These are phyloP conservation scores for Chaenogobius annularis DNA, from an alignment of 2,113 vertebrate species.

Conservation along the genomic window DNA sequence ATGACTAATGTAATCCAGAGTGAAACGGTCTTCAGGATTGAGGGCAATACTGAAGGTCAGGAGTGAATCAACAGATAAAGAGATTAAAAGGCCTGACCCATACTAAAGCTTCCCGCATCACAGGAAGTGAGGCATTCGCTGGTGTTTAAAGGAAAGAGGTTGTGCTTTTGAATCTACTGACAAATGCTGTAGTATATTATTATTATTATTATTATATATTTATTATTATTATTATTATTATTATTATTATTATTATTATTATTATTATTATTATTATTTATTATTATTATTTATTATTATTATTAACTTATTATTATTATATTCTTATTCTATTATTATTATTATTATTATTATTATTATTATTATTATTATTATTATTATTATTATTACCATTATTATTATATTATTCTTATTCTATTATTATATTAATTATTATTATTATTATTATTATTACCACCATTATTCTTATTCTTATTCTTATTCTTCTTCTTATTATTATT, in stretches of 20 bases:
- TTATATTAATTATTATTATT: too few species aligned
- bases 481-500: neutral
- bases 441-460: too few species aligned
- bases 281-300: neutral
- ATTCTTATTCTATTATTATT: neutral
- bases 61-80: conserved; percentile 42
- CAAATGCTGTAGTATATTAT: neutral
- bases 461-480: neutral
- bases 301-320: too few species aligned
- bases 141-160: too few species aligned
- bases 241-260: neutral
- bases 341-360: neutral
- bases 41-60: conserved; percentile 50
- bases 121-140: neutral
- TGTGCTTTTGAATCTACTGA: neutral
- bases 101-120: neutral
- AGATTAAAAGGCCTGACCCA: conserved; percentile 55
- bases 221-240: neutral
- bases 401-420: too few species aligned
- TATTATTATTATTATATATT: too few species aligned
- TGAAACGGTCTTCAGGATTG: conserved; percentile 58
- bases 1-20: conserved; percentile 17
- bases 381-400: neutral
- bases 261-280: neutral
- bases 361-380: neutral